Evolutionary conservation across 2,888 invertebrate species (phyloP), one percentile per base, ranked within the genome.

Genomic region (Spicauda simplicius): DNA sequence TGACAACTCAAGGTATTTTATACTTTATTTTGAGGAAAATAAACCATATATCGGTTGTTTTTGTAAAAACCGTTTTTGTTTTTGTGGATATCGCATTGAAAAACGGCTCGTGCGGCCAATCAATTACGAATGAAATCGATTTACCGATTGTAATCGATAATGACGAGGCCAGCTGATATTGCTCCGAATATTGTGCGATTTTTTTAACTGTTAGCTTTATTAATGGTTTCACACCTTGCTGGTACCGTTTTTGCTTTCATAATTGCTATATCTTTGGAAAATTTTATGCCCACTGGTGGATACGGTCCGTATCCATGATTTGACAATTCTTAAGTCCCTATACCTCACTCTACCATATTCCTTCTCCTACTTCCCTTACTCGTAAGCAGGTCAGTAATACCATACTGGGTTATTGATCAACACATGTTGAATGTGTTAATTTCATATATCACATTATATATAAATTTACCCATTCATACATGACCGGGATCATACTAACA

Each of bases 141-240:
- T 87, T 81, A 83, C 80, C 81, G 87, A 88, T 88, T 80, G 80
- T 85, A 87, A 90, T 91, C 88, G 84, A 81, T 87, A 88, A 89
- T 86, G 81, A 81, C 78, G 84, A 83, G 81, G 77, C 81, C 85
- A 86, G 83, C 83, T 87, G 86, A 85, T 81, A 82, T 84, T 82
- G 81, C 83, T 80, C 66, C 57, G 71, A 74, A 71, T 73, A 72
- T 64, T 62, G 66, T 50, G 66, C 57, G 53, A 68, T 45, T 62
- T 57, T 52, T 20, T 57, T 50, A 50, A 52, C 37, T 8, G 41
- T 37, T 25, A 54, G n/a, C 45, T 45, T 45, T 45, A n/a, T 45
- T 37, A 37, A 50, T 20, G 5, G 48, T 16, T 60, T 30, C 55
- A 30, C 55, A 33, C 55, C 55, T 60, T 64, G 45, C 20, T 59